Evolutionary conservation across 92 coral and sea anemone genomes (phyloP), one percentile per base, ranked within the genome.

Genomic region (Porites evermanni): DNA sequence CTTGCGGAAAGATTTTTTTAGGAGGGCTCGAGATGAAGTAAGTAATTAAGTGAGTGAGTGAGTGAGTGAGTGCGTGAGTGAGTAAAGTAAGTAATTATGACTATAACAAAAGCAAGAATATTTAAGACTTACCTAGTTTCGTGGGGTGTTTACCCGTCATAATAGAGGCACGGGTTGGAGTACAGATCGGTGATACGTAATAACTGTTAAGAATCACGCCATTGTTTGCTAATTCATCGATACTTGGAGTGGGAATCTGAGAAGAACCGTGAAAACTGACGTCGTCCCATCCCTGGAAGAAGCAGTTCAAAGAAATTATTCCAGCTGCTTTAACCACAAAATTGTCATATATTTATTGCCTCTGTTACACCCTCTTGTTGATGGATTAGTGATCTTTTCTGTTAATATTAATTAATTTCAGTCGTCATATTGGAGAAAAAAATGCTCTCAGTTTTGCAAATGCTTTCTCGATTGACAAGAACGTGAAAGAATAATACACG

Each of bases 261-360:
- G 95, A 86, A 77, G 98, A 95, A 91, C 98, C 98, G 69, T 95
- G 98, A 60, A 95, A 95, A 68, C 98, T 81, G 29, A 95, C 98
- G 89, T 95, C 98, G 86, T 95, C 98, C 97, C 98, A 95, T 20
- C 98, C 98, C 96, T 93, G 53, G 17, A 76, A 23, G 0, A 72
- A 19, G 64, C 6, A 8, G 6, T 7, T 63, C 18, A 7, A 16
- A 1, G 17, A 2, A 63, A 63, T 63, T 16, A 16, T 16, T 63
- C n/a, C 67, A 18, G 3, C 6, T 17, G 4, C 67, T 16, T 63
- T 18, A 17, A 7, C 67, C 19, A 63, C n/a, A 63, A 63, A 63
- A 63, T 63, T 16, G 18, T 16, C n/a, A 63, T 13, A 61, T 54
- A 54, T 54, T 0, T 8, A 56, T 38, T 38, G 47, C 47, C 6